These are phyloP conservation scores for Metellina segmentata DNA, from an alignment of 2,888 invertebrate species.

Conservation along the genomic window DNA sequence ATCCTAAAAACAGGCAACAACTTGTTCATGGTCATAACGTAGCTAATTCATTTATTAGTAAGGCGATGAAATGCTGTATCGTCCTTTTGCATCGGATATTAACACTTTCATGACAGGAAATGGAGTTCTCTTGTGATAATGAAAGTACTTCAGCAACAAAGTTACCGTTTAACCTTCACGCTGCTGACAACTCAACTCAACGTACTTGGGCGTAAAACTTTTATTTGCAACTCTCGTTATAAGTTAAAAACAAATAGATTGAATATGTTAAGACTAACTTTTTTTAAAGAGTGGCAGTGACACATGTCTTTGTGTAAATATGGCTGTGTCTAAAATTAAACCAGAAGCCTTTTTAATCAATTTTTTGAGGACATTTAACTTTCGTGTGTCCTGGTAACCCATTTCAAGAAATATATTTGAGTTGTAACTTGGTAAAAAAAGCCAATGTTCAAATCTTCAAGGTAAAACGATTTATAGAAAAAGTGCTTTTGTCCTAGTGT, in stretches of 20 bases:
- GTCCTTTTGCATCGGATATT: slow-evolving; percentile 1
- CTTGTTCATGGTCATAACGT: background rate
- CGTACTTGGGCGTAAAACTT: background rate
- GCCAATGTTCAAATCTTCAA: too few relatives aligned
- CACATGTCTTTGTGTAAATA: background rate
- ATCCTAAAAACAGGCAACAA: background rate
- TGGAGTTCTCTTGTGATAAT: background rate
- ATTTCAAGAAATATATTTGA: too few relatives aligned
- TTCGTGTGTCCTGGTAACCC: too few relatives aligned
- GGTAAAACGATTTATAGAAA: too few relatives aligned
- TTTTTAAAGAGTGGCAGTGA: background rate
- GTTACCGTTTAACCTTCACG: background rate
- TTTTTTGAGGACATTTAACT: too few relatives aligned
- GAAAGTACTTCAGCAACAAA: background rate
- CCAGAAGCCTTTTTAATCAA: background rate
- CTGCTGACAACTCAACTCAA: background rate
- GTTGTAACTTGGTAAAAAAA: too few relatives aligned
- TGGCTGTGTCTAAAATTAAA: background rate
- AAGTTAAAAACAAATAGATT: background rate
- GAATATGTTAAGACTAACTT: background rate
- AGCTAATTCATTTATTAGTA: background rate
- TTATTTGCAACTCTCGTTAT: background rate
- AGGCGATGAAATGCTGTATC: background rate
- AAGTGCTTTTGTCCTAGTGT: too few relatives aligned
- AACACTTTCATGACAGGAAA: background rate